A percentile compares a stretch with the other conserved stretches of the same genome.
Evolutionary conservation across 1,140 invertebrate species (phyloP).

Genomic region (Drosophila kepulauana): DNA sequence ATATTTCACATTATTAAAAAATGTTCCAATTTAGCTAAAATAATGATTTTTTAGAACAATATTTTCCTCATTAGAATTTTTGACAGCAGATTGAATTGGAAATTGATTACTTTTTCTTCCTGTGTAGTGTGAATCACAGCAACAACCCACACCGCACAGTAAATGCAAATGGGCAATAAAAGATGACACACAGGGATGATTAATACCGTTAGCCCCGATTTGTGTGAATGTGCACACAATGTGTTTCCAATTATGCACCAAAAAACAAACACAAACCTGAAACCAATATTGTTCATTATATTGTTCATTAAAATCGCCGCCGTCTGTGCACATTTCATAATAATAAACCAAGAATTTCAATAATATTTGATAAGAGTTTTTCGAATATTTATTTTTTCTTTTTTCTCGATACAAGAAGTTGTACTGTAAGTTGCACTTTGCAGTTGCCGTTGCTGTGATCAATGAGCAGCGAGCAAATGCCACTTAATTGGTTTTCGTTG

Average conservation of each 20-base stretch:
- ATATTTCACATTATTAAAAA: no score
- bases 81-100: no score
- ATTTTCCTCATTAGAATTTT: no score
- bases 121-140: constrained; percentile 50
- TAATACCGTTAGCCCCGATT: constrained; percentile 38
- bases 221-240: constrained; percentile 30
- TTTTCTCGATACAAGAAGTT: not conserved
- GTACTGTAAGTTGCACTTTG: constrained; percentile 2
- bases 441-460: constrained; percentile 11
- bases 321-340: constrained; percentile 18
- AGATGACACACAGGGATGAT: constrained; percentile 30
- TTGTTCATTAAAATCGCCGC: constrained; percentile 5
- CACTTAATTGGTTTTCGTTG: constrained; percentile 81
- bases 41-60: no score
- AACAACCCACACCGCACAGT: constrained; percentile 28
- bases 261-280: not conserved
- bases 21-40: no score
- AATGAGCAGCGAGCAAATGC: constrained; percentile 31
- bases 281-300: constrained; percentile 1
- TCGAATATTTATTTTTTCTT: constrained; percentile 17
- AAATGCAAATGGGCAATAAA: constrained; percentile 59
- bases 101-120: constrained; percentile 21
- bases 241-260: constrained; percentile 41
- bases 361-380: constrained; percentile 43
- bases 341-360: constrained; percentile 44